Conservation (phyloP, 2,113 vertebrate species). For the Odocoileus virginianus region DNA sequence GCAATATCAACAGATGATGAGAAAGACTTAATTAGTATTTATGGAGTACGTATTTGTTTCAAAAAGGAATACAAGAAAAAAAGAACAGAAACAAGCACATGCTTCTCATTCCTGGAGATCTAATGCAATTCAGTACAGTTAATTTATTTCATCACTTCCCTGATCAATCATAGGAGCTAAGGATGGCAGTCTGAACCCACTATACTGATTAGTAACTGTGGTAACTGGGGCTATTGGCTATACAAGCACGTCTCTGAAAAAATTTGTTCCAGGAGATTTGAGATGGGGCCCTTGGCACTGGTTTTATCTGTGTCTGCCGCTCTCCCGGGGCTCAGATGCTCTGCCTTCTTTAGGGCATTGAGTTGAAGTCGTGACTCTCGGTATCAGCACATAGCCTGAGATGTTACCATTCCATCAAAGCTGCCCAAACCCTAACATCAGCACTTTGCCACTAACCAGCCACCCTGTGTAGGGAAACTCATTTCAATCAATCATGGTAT, state of each 20-base stretch:
- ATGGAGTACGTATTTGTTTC: conserved; percentile 21
- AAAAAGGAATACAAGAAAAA: conserved; percentile 26
- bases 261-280: neutral
- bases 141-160: conserved; percentile 72
- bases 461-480: neutral
- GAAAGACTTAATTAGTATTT: conserved; percentile 36
- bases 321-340: neutral
- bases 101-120: conserved; percentile 51
- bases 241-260: neutral
- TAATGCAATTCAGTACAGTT: conserved; percentile 52
- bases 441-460: neutral
- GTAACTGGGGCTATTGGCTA: conserved; percentile 6
- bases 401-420: neutral
- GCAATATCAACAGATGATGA: neutral
- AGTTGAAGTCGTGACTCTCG: neutral
- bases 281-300: neutral
- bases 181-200: neutral
- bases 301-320: neutral
- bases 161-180: conserved; percentile 52
- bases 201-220: neutral
- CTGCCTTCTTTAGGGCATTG: neutral
- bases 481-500: conserved; percentile 11
- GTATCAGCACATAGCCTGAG: neutral
- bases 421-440: neutral
- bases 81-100: conserved; percentile 23